Conservation (phyloP, 2,113 vertebrate species). For the Seriola quinqueradiata region DNA sequence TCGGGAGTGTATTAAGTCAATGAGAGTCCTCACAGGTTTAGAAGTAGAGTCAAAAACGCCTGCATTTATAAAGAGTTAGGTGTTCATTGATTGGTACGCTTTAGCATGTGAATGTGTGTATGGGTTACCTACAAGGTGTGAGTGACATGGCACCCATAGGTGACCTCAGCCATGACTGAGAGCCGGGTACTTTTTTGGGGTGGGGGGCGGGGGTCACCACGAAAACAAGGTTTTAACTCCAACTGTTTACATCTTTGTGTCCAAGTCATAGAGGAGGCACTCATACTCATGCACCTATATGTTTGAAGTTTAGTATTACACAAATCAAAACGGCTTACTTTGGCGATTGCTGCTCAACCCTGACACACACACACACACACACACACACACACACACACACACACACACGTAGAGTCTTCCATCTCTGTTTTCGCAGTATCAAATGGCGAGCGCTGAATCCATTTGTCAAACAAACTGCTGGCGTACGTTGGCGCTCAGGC, state of each 20-base stretch:
- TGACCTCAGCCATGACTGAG: slow-evolving; percentile 35
- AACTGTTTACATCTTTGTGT: slow-evolving; percentile 34
- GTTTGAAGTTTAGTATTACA: slow-evolving; percentile 59
- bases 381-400: slow-evolving; percentile 24
- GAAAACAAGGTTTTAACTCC: slow-evolving; percentile 18
- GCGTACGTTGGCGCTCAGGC: slow-evolving; percentile 56
- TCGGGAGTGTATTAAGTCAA: background rate
- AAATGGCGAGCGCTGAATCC: slow-evolving; percentile 62
- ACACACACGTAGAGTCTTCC: slow-evolving; percentile 49
- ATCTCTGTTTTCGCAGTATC: slow-evolving; percentile 73
- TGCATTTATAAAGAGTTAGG: background rate
- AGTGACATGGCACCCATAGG: slow-evolving; percentile 33
- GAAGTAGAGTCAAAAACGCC: background rate
- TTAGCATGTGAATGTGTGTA: background rate
- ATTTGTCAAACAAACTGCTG: slow-evolving; percentile 77
- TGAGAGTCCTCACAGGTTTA: background rate
- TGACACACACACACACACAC: slow-evolving; percentile 13
- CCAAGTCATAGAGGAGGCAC: background rate
- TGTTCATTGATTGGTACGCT: background rate
- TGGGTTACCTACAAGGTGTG: slow-evolving; percentile 32
- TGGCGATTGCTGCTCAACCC: slow-evolving; percentile 50
- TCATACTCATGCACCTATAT: slow-evolving; percentile 6
- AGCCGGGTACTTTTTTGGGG: background rate
- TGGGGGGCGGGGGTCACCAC: slow-evolving; percentile 14
- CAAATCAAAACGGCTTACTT: slow-evolving; percentile 60